Base-by-base conservation (phyloP, 2,113 vertebrate genomes). In the Harpagus bidentatus region DNA sequence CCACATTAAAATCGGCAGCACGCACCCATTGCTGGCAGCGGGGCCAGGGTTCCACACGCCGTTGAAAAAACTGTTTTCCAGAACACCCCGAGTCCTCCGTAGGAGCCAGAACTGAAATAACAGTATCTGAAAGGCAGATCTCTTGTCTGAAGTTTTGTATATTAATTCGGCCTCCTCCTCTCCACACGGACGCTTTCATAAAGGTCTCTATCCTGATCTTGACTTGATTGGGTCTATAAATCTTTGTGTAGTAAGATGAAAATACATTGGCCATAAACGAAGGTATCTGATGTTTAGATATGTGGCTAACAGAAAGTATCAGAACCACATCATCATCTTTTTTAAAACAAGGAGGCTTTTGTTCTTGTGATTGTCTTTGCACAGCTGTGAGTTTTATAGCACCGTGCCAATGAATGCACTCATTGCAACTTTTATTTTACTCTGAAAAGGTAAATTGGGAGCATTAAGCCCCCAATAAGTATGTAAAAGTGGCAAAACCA, bases 311-410 rank as follows among this genome's bases (percentile, higher is more conserved):
- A 98, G 87, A 93, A 92, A 79, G 53, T 80, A 94, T 95, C 94
- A 90, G 89, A 93, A 89, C 74, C 92, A 95, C 93, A 84, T 95
- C 95, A 95, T 97, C 91, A 93, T 91, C 80, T 81, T 82, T 62
- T 90, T 77, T 55, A 74, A 79, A 95, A 95, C 92, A 94, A 95
- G 86, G 83, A 93, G 56, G 43, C 83, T 94, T 96, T 96, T 97
- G 96, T 97, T 93, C 92, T 72, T 65, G 86, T 89, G 82, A 95
- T 97, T 97, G 89, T 96, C 97, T 96, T 83, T 90, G 83, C 93
- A 91, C 95, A 97, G 96, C 95, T 96, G 97, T 76, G 91, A 89
- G 92, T 97, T 97, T 97, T 97, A 96, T 93, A 95, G 93, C 82
- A 31, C 66, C 4, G 10, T 94, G 58, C 91, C 91, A 82, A 20